Conservation (phyloP, 2,797 vertebrate genomes). For the Anguilla pacifica region DNA sequence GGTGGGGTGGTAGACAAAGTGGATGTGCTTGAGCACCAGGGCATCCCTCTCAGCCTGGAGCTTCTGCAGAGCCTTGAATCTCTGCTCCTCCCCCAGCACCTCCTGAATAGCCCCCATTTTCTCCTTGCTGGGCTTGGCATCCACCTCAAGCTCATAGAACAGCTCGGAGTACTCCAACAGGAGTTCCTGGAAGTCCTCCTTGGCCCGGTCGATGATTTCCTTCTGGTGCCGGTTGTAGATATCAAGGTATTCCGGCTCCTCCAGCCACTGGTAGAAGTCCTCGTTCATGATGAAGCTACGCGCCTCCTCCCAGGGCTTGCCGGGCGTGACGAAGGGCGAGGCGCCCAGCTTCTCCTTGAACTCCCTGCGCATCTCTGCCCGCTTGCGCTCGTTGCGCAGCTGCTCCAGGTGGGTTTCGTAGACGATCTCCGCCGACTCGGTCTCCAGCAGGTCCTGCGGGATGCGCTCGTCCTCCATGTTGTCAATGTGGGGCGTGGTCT, state of each 20-base stretch:
- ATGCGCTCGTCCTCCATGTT: constrained; percentile 85
- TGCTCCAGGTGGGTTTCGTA: constrained; percentile 85
- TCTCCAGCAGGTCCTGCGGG: constrained; percentile 92
- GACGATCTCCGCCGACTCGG: constrained; percentile 76
- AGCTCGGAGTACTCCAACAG: constrained; percentile 96
- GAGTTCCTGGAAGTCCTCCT: constrained; percentile 97
- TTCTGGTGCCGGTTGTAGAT: constrained; percentile 96
- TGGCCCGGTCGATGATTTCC: constrained; percentile 90
- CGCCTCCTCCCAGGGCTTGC: constrained; percentile 96
- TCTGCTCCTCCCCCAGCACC: constrained; percentile 88
- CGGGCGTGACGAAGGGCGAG: constrained; percentile 91
- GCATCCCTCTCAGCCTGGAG: constrained; percentile 95
- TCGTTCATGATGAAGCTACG: constrained; percentile 97
- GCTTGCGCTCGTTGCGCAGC: constrained; percentile 83
- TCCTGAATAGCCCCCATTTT: constrained; percentile 99
- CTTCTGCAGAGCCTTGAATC: constrained; percentile 94
- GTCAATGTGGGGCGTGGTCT: constrained; percentile 87
- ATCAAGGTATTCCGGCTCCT: constrained; percentile 87
- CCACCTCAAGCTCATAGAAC: constrained; percentile 95
- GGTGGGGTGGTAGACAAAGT: constrained; percentile 96
- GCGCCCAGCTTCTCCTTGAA: constrained; percentile 89
- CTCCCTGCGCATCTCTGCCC: constrained; percentile 85
- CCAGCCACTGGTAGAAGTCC: constrained; percentile 94
- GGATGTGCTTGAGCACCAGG: constrained; percentile 94
- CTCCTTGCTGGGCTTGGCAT: constrained; percentile 98